A percentile compares a stretch with the other conserved stretches of the same genome.
Evolutionary conservation across 2,888 invertebrate genomes (phyloP).

Genomic region (Mesochorus sp.): DNA sequence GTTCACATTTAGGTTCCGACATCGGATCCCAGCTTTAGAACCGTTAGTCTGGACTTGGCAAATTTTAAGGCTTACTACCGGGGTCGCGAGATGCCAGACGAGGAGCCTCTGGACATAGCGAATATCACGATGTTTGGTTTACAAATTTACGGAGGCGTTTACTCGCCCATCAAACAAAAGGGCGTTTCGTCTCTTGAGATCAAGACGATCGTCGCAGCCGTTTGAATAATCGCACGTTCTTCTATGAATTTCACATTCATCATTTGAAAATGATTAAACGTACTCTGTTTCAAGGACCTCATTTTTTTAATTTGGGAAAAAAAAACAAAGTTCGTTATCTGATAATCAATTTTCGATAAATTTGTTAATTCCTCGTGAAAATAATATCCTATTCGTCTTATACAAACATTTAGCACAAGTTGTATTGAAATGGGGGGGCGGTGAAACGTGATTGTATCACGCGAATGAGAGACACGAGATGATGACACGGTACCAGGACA

Average conservation of each 20-base stretch:
- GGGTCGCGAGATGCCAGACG: conserved; percentile 84
- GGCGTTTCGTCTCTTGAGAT: conserved; percentile 86
- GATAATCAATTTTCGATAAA: no score
- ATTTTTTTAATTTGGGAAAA: neutral
- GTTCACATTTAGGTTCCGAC: conserved; percentile 82
- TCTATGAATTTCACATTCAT: neutral
- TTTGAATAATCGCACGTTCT: neutral
- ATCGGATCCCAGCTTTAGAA: conserved; percentile 82
- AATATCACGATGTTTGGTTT: conserved; percentile 86
- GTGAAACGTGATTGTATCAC: conserved; percentile 20
- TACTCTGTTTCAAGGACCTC: neutral
- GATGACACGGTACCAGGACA: conserved; percentile 33
- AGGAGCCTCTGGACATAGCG: conserved; percentile 84
- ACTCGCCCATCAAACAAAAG: conserved; percentile 85
- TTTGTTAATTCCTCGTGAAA: no score
- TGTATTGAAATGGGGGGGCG: neutral
- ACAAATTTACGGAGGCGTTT: conserved; percentile 87
- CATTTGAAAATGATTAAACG: neutral
- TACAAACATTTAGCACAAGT: neutral
- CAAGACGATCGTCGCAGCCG: conserved; percentile 83
- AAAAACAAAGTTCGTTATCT: no score
- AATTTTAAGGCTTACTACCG: conserved; percentile 86
- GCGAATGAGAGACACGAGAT: conserved; percentile 18
- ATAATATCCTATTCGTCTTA: neutral
- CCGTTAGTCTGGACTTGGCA: conserved; percentile 83